A percentile compares a stretch with the other conserved stretches of the same genome.
Conservation (phyloP, 1,140 invertebrate species). For the Muscidifurax raptorellus region DNA sequence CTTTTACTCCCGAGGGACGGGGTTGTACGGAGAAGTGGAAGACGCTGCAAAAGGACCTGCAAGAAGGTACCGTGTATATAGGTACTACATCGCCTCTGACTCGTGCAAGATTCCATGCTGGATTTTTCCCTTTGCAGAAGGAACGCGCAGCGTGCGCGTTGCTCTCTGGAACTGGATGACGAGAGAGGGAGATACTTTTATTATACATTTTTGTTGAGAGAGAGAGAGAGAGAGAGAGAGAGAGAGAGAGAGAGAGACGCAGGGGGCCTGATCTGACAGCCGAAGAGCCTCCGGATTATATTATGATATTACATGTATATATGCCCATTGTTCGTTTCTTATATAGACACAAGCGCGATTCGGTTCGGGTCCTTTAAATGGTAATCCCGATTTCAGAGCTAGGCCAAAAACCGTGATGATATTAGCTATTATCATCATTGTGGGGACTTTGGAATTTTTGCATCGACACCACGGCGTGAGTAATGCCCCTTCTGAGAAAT, state of each 20-base stretch:
- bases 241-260: background rate
- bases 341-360: background rate
- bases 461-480: background rate
- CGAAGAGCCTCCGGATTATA: background rate
- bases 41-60: background rate
- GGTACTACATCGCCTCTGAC: background rate
- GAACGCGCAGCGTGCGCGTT: background rate
- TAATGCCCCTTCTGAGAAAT: background rate
- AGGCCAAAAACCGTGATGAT: background rate
- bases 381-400: background rate
- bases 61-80: slow-evolving; percentile 7
- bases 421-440: background rate
- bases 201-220: slow-evolving; percentile 8
- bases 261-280: background rate
- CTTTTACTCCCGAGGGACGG: background rate
- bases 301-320: background rate
- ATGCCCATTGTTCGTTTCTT: background rate
- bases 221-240: too few relatives aligned
- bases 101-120: background rate
- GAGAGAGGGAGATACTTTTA: background rate
- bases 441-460: background rate
- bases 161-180: background rate
- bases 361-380: background rate
- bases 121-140: slow-evolving; percentile 9
- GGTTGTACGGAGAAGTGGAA: background rate